Percentiles rank a stretch among this genome's conserved stretches.
phyloP scores from a whole-genome alignment of 2,888 invertebrate genomes.

The Pammene fasciana region DNA sequence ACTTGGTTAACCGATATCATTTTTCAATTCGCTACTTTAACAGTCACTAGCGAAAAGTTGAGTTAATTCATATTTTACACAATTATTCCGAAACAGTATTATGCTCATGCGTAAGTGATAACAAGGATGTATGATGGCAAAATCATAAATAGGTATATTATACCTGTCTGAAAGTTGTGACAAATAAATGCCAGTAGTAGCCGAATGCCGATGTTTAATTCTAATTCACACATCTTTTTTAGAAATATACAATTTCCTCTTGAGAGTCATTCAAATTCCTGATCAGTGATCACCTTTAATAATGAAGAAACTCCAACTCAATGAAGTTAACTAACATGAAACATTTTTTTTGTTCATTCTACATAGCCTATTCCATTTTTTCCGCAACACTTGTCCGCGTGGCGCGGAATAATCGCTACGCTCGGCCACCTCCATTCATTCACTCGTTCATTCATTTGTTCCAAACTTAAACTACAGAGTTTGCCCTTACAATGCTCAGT shows the following conservation, averaged over 20 bases:
- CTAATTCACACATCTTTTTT: too few species aligned
- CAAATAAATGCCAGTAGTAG: too few species aligned
- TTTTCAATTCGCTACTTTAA: not conserved
- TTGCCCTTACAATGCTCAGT: constrained; percentile 41
- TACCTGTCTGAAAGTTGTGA: too few species aligned
- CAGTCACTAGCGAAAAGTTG: not conserved
- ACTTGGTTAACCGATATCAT: not conserved
- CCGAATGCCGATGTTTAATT: too few species aligned
- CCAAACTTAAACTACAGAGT: constrained; percentile 37
- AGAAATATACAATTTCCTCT: too few species aligned
- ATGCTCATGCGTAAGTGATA: too few species aligned
- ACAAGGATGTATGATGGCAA: too few species aligned
- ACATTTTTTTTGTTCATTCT: constrained; percentile 34
- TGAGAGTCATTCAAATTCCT: too few species aligned
- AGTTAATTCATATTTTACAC: too few species aligned
- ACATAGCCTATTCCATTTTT: constrained; percentile 45
- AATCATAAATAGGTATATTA: too few species aligned
- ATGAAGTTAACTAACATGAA: not conserved
- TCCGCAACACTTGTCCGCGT: constrained; percentile 17
- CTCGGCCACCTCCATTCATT: constrained; percentile 42
- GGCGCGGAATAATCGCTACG: constrained; percentile 40
- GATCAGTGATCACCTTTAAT: too few species aligned
- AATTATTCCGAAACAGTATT: too few species aligned
- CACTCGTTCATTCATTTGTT: constrained; percentile 43
- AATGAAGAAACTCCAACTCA: not conserved